A percentile compares a stretch with the other conserved stretches of the same genome.
phyloP scores from a whole-genome alignment of 2,888 invertebrate genomes.

The Hemistola chrysoprasaria region DNA sequence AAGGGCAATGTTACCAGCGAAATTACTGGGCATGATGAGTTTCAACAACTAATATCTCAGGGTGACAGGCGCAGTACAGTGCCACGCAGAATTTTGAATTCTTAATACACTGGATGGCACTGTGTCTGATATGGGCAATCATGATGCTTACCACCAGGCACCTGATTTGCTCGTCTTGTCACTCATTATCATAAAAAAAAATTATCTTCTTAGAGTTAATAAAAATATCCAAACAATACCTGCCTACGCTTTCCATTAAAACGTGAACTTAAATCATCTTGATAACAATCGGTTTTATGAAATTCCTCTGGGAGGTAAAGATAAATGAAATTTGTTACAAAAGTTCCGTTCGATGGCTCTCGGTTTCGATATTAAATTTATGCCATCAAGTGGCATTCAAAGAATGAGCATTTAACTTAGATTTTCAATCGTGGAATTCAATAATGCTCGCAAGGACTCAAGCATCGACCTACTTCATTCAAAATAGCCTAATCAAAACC shows the following conservation, averaged over 20 bases:
- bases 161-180: too few relatives aligned
- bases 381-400: slow-evolving; percentile 73
- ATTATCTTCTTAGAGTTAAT: not conserved
- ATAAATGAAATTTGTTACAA: slow-evolving; percentile 80
- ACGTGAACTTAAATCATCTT: slow-evolving; percentile 63
- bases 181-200: too few relatives aligned
- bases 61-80: too few relatives aligned
- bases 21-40: too few relatives aligned
- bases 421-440: slow-evolving; percentile 65
- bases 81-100: too few relatives aligned
- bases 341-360: slow-evolving; percentile 67
- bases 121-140: too few relatives aligned
- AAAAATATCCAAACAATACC: slow-evolving; percentile 6
- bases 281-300: slow-evolving; percentile 74
- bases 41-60: too few relatives aligned
- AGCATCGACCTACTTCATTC: slow-evolving; percentile 25
- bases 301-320: slow-evolving; percentile 62
- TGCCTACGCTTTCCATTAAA: slow-evolving; percentile 15
- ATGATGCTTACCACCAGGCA: too few relatives aligned
- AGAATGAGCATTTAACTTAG: slow-evolving; percentile 67
- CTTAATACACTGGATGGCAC: too few relatives aligned
- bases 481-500: slow-evolving; percentile 20
- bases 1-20: too few relatives aligned
- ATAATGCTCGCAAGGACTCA: slow-evolving; percentile 46
- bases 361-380: slow-evolving; percentile 78